Evolutionary conservation across 2,113 vertebrate genomes (phyloP), one percentile per base, ranked within the genome.

Genomic region (Upupa epops): DNA sequence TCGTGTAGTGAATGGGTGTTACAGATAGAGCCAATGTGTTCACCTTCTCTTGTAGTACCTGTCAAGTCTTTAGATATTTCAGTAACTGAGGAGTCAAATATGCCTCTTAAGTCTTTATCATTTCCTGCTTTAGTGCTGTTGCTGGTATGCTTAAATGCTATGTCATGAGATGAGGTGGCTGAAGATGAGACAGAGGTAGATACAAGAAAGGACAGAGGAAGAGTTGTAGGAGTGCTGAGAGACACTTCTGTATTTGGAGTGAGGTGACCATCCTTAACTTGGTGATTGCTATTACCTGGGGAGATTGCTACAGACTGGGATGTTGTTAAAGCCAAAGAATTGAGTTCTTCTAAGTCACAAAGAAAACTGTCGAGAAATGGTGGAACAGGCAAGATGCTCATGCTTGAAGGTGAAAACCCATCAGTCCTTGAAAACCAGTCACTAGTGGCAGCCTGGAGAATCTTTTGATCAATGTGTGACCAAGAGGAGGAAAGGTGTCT

Each of bases 371-470:
- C 81, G 66, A 98, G 97, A 90, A 97, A 96, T 70, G 97, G 96
- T 65, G 97, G 96, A 45, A 97, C 96, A 36, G 96, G 95, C 83
- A 97, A 97, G 13, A 95, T 59, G 73, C 95, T 89, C 49, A 90
- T 89, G 85, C 83, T 92, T 45, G 97, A 90, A 71, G 97, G 97
- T 36, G 96, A 96, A 69, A 94, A 72, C 36, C 89, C 96, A 95
- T 97, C 55, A 81, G 98, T 98, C 93, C 98, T 97, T 75, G 98
- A 97, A 36, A 98, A 95, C 96, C 97, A 97, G 89, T 98, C 98
- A 31, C 59, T 96, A 96, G 97, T 94, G 91, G 97, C 19, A 61
- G 96, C 92, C 66, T 96, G 97, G 68, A 98, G 93, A 80, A 94
- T 92, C 70, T 94, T 95, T 96, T 94, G 95, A 56, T 93, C 94